Conservation (phyloP, 2,113 vertebrate genomes). For the Ophthalmolycus amberensis region DNA sequence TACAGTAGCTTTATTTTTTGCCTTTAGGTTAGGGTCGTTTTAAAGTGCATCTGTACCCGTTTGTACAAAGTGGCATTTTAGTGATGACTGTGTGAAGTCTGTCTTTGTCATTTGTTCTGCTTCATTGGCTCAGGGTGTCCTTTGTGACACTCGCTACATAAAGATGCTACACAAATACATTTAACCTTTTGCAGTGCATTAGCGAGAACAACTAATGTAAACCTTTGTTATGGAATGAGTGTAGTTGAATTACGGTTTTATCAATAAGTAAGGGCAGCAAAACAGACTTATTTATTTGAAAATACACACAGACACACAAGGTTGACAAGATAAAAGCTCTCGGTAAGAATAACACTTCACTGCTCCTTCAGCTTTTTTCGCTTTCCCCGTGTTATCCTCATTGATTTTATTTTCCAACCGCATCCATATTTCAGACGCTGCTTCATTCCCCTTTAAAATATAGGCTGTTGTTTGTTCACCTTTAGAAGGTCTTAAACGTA, state of each 20-base stretch:
- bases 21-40: background rate
- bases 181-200: conserved; percentile 13
- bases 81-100: conserved; percentile 3
- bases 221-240: conserved; percentile 7
- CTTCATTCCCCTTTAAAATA: conserved; percentile 1
- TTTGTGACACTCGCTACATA: conserved; percentile 3
- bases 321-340: conserved; percentile 46
- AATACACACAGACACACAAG: background rate
- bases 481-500: conserved; percentile 10
- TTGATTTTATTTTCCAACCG: conserved; percentile 32
- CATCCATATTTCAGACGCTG: conserved; percentile 24
- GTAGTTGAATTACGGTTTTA: conserved; percentile 6
- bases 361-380: conserved; percentile 14
- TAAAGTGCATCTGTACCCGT: conserved; percentile 12
- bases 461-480: conserved; percentile 3
- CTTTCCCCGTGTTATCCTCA: background rate
- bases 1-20: background rate
- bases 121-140: conserved; percentile 27
- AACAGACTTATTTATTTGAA: conserved; percentile 29
- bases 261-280: conserved; percentile 7
- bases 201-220: conserved; percentile 17
- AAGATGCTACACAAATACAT: conserved; percentile 11
- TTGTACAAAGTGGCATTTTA: conserved; percentile 39
- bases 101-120: conserved; percentile 21
- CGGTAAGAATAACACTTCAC: conserved; percentile 27